These are phyloP conservation scores for Megalopta genalis DNA, from an alignment of 1,140 invertebrate species.

Conservation along the genomic window DNA sequence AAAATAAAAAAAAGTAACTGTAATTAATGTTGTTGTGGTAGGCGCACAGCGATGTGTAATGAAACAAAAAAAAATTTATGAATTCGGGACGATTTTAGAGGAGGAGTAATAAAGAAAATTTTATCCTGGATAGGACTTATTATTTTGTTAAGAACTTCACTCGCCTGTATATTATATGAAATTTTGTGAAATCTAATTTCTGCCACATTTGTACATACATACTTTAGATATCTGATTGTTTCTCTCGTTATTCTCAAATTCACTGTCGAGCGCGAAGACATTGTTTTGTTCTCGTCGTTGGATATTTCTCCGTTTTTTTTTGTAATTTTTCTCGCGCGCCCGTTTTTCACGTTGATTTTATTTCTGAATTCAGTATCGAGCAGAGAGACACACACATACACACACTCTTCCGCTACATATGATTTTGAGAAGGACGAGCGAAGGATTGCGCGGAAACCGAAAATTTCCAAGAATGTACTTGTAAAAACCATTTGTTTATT, in stretches of 20 bases:
- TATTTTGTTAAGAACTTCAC: conserved; percentile 69
- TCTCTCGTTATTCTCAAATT: conserved; percentile 65
- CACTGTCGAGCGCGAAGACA: conserved; percentile 43
- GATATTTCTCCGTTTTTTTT: background rate
- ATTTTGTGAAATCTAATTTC: conserved; percentile 59
- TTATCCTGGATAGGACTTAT: conserved; percentile 77
- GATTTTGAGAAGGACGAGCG: conserved; percentile 63
- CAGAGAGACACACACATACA: background rate
- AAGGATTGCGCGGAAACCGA: conserved; percentile 35
- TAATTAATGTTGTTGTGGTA: conserved; percentile 81
- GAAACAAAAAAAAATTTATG: conserved; percentile 70
- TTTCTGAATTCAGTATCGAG: conserved; percentile 24
- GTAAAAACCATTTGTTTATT: conserved; percentile 66
- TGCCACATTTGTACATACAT: conserved; percentile 60
- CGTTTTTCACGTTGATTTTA: conserved; percentile 2
- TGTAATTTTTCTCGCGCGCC: conserved; percentile 5
- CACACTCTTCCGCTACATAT: conserved; percentile 29
- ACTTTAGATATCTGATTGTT: conserved; percentile 59
- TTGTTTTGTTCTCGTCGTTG: background rate
- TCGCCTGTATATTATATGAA: conserved; percentile 61
- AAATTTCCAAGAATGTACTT: conserved; percentile 56
- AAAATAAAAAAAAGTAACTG: conserved; percentile 72
- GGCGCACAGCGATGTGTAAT: conserved; percentile 79
- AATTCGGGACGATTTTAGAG: conserved; percentile 78
- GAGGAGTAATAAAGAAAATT: conserved; percentile 79